Base-by-base conservation (phyloP, 2,113 vertebrate species). In the Pogona vitticeps region DNA sequence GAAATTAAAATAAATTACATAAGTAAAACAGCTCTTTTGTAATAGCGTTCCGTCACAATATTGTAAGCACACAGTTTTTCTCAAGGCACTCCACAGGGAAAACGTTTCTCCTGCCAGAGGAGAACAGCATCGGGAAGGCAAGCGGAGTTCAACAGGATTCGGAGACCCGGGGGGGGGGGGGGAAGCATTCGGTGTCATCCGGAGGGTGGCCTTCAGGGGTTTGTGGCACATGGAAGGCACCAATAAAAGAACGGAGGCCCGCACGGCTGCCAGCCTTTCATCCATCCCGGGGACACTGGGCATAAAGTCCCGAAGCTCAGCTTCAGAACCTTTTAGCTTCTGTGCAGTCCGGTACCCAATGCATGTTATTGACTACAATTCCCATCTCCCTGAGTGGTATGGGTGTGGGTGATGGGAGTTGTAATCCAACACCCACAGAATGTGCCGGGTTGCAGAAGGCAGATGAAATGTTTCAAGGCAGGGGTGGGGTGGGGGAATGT, bases 1-100 rank as follows among this genome's bases (percentile, higher is more conserved):
- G 70, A 75, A n/a, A 65, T 88, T 79, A 84, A 84, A 88, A 88
- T 84, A 84, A 88, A 88, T 88, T 80, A 67, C 87, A 84, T 80
- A 88, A 84, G 73, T 84, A 80, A 80, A 72, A 46, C 73, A 63
- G 26, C 20, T 63, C 40, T 80, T 36, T 79, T 65, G 23, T 14
- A 78, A 78, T 36, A 28, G 21, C n/a, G 31, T 33, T n/a, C 21
- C 2, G 20, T 78, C 68, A 46, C 28, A 72, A 61, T 65, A 36
- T 65, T 26, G 76, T 52, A 46, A 72, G 31, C 3, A 1, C 1
- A 2, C 21, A 17, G 0, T 42, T 42, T 76, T 71, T 42, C 56
- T 6, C 3, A 10, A 33, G 52, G 33, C n/a, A 6, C 33, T 23
- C 2, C 46, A 28, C 1, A 6, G 12, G 65, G 36, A 1, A 26